phyloP scores from a whole-genome alignment of 2,113 vertebrate species.

The Otocyon megalotis region DNA sequence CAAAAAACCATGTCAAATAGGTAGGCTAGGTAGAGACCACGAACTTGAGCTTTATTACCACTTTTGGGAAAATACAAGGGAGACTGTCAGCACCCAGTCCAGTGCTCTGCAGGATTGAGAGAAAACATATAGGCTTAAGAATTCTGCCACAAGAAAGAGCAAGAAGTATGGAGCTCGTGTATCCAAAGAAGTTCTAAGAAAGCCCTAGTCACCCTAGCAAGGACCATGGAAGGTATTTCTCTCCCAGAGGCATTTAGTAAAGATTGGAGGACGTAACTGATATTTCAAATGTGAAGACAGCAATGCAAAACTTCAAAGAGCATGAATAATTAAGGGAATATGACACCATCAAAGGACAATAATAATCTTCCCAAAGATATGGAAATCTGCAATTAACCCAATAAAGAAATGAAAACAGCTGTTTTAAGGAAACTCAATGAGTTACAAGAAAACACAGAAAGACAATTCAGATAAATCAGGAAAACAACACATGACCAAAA shows the following conservation, averaged over 20 bases:
- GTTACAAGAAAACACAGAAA: background rate
- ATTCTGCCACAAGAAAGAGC: background rate
- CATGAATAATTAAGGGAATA: background rate
- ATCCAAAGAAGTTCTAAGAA: background rate
- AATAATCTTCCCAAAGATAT: background rate
- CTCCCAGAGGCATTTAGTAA: background rate
- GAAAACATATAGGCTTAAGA: background rate
- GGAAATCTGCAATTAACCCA: background rate
- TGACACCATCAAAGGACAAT: background rate
- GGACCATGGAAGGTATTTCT: background rate
- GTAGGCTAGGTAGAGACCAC: background rate
- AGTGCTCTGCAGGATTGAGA: background rate
- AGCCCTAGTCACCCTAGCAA: background rate
- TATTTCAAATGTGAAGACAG: background rate
- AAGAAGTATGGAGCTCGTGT: background rate
- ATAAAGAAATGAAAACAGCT: background rate
- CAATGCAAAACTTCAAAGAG: background rate
- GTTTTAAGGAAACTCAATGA: background rate
- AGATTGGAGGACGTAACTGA: background rate
- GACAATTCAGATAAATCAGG: background rate
- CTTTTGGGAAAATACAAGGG: background rate
- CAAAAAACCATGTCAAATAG: background rate
- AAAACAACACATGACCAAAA: background rate
- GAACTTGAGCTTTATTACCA: background rate
- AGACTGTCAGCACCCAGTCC: background rate